Conservation (phyloP, 2,113 vertebrate species). For the Chamaetylas fuelleborni region DNA sequence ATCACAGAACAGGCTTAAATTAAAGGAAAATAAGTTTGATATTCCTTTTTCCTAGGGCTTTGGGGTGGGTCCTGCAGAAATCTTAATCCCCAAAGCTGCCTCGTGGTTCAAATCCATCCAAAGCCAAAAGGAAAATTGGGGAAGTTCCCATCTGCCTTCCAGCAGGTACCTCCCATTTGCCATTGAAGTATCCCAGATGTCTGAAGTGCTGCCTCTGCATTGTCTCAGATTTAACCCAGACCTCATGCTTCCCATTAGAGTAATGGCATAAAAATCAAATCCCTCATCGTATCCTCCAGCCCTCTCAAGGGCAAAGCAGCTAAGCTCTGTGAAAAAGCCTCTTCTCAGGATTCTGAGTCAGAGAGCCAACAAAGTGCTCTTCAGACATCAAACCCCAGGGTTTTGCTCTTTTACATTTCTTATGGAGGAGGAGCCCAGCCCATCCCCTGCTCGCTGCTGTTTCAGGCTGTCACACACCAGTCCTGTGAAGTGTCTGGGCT, state of each 20-base stretch:
- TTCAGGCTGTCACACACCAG: background rate
- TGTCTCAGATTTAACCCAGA: background rate
- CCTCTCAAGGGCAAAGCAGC: background rate
- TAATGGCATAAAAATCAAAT: constrained; percentile 2
- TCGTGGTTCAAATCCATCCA: background rate
- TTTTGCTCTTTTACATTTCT: background rate
- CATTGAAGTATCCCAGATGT: background rate
- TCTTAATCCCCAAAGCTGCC: background rate
- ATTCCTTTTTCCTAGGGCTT: rapidly evolving
- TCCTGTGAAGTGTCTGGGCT: constrained; percentile 11
- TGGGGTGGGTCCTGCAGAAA: background rate
- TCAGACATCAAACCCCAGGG: background rate
- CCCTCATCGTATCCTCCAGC: background rate
- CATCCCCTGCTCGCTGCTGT: background rate
- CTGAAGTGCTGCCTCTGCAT: background rate
- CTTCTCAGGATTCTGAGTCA: background rate
- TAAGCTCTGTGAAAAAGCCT: background rate
- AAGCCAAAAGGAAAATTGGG: background rate
- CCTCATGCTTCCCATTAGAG: background rate
- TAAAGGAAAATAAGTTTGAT: background rate
- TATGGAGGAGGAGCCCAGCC: background rate
- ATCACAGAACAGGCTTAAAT: background rate
- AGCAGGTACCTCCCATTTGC: background rate
- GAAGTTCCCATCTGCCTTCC: background rate
- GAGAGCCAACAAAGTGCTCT: background rate